phyloP scores from a whole-genome alignment of 1,140 invertebrate species.

The Streblospio benedicti region DNA sequence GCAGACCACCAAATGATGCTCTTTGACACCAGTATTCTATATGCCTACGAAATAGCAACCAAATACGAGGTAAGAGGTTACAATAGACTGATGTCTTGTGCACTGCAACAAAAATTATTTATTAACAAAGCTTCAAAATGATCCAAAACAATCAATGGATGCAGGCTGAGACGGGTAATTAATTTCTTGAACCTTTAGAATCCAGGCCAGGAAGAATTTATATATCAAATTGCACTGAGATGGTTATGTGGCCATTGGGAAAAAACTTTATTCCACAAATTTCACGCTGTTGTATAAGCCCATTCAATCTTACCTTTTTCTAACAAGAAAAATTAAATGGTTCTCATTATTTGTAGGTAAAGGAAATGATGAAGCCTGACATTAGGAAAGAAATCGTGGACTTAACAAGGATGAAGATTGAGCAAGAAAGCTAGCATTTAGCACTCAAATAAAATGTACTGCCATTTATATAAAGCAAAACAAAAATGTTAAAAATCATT shows the following conservation, averaged over 20 bases:
- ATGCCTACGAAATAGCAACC: constrained; percentile 80
- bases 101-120: neutral
- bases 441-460: too few species aligned
- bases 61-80: constrained; percentile 60
- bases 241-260: too few species aligned
- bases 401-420: constrained; percentile 31
- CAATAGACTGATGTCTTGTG: constrained; percentile 10
- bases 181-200: neutral
- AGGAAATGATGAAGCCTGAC: constrained; percentile 71
- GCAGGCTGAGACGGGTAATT: neutral
- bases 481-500: too few species aligned
- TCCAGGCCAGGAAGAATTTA: neutral
- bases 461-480: too few species aligned
- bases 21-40: constrained; percentile 83
- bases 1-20: constrained; percentile 77
- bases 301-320: neutral
- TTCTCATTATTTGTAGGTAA: constrained; percentile 42
- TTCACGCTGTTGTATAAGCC: neutral
- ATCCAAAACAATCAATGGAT: neutral
- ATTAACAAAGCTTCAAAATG: neutral
- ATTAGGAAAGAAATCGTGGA: constrained; percentile 64
- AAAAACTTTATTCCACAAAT: too few species aligned
- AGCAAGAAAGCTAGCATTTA: constrained; percentile 5
- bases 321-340: neutral
- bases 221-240: neutral